Conservation (phyloP, 1,140 invertebrate species). For the Trichonephila inaurata region DNA sequence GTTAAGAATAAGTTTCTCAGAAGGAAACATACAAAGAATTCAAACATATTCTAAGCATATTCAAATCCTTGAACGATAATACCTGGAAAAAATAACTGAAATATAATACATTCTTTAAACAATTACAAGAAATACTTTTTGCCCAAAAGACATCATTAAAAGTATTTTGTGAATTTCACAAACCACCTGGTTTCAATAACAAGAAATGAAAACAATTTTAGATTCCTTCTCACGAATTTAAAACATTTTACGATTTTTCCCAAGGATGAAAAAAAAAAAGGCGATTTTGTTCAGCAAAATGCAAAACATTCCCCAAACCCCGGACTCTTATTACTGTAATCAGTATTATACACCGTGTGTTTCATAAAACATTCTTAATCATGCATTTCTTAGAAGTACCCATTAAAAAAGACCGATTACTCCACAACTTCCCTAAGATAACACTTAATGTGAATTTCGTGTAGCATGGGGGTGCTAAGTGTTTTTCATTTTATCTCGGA, state of each 20-base stretch:
- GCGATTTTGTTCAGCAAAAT: not conserved
- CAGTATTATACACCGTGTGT: slow-evolving; percentile 8
- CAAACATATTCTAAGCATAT: too few relatives aligned
- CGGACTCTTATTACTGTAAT: slow-evolving; percentile 8
- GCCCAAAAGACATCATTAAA: too few relatives aligned
- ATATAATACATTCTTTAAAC: too few relatives aligned
- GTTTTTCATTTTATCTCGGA: slow-evolving; percentile 33
- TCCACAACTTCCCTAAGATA: not conserved
- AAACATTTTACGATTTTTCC: not conserved
- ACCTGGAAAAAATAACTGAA: too few relatives aligned
- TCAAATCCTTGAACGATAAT: too few relatives aligned
- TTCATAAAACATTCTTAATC: not conserved
- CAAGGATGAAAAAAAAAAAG: not conserved
- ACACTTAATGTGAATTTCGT: slow-evolving; percentile 20
- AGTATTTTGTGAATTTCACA: too few relatives aligned
- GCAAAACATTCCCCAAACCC: not conserved
- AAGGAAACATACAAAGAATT: too few relatives aligned
- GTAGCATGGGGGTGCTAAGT: slow-evolving; percentile 1
- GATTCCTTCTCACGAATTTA: not conserved
- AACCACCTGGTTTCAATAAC: too few relatives aligned
- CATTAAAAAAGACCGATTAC: slow-evolving; percentile 35
- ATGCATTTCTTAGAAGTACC: not conserved
- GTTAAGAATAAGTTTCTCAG: too few relatives aligned
- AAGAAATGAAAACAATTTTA: not conserved
- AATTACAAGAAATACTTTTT: too few relatives aligned